Conservation (phyloP, 2,797 vertebrate species). For the Sitta carolinensis region DNA sequence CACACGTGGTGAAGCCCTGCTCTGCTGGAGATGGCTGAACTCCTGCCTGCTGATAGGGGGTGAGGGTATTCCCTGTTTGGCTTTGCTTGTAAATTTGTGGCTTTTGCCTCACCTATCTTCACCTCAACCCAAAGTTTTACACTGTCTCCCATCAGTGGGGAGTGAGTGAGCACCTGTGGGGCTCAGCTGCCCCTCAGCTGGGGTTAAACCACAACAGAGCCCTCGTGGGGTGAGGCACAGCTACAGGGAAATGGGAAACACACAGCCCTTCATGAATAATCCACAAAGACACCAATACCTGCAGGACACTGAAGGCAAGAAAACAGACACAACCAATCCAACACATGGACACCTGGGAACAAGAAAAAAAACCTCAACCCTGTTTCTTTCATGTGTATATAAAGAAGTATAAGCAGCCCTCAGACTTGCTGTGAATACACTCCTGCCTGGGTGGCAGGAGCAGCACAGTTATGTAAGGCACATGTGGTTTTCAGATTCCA, state of each 20-base stretch:
- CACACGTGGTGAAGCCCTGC: accelerated
- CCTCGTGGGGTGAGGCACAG: background rate
- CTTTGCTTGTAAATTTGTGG: background rate
- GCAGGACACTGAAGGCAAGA: accelerated
- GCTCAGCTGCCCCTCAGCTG: background rate
- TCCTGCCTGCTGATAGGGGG: background rate
- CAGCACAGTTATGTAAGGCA: background rate
- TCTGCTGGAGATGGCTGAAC: background rate
- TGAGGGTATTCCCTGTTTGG: background rate
- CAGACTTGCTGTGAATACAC: background rate
- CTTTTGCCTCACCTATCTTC: background rate
- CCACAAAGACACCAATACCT: background rate
- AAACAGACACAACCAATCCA: background rate
- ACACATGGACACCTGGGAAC: background rate
- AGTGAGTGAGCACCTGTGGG: background rate
- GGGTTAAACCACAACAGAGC: background rate
- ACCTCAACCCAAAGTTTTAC: background rate
- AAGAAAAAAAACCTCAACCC: background rate
- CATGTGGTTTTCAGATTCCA: background rate
- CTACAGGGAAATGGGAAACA: background rate
- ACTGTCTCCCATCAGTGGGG: background rate
- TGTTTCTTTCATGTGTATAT: background rate
- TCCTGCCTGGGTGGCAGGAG: background rate
- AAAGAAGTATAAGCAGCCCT: background rate
- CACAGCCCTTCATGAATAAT: background rate